Conservation (phyloP, 2,113 vertebrate species). For the Alligator mississippiensis region DNA sequence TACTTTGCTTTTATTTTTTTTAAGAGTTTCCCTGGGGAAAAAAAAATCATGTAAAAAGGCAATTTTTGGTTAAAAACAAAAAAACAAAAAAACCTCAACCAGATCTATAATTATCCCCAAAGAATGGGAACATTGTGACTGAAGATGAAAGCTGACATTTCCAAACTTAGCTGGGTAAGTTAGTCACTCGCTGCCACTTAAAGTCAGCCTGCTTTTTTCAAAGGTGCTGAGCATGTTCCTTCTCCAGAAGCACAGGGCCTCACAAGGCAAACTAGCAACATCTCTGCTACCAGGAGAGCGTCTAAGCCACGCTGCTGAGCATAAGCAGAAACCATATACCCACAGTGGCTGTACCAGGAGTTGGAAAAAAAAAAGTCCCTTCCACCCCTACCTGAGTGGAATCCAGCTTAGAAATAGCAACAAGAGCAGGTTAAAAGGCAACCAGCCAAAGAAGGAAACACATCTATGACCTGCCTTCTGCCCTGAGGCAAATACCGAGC, state of each 20-base stretch:
- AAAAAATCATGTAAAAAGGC: neutral
- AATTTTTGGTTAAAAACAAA: neutral
- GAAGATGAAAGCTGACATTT: neutral
- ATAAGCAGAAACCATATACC: no score
- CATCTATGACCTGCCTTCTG: conserved; percentile 11
- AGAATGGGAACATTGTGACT: neutral
- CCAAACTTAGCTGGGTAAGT: neutral
- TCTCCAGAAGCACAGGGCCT: rapidly evolving
- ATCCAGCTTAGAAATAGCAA: no score
- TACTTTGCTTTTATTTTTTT: neutral
- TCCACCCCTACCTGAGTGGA: no score
- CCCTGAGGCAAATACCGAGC: no score
- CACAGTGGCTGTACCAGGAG: no score
- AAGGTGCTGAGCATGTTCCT: rapidly evolving
- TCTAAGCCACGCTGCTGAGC: neutral
- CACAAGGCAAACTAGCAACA: neutral
- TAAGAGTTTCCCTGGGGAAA: neutral
- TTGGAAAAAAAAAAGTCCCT: neutral
- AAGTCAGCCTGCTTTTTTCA: neutral
- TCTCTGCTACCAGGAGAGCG: neutral
- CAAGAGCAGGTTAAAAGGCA: no score
- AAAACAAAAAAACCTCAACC: neutral
- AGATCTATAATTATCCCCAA: neutral
- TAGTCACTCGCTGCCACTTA: rapidly evolving
- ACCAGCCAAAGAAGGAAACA: neutral